phyloP scores from a whole-genome alignment of 1,140 invertebrate genomes.

The Helicoverpa armigera region DNA sequence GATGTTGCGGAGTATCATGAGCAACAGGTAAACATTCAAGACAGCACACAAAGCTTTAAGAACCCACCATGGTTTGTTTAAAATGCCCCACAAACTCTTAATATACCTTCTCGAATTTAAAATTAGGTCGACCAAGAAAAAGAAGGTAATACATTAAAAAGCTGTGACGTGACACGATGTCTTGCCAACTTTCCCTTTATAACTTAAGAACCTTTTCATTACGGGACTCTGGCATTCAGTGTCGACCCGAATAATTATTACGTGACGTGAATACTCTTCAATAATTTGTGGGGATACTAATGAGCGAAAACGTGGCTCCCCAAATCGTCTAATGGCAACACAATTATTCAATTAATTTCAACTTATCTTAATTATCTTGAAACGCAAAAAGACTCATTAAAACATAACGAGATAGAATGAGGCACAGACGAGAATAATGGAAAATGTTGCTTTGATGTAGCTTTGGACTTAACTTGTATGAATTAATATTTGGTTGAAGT shows the following conservation, averaged over 20 bases:
- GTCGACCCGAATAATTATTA: conserved; percentile 56
- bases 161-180: conserved; percentile 27
- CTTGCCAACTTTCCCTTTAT: conserved; percentile 53
- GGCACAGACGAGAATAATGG: background rate
- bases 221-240: conserved; percentile 46
- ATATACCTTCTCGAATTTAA: conserved; percentile 38
- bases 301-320: conserved; percentile 24
- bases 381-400: conserved; percentile 32
- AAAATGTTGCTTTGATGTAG: background rate
- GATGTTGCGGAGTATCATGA: background rate
- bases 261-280: conserved; percentile 54
- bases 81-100: background rate
- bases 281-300: conserved; percentile 51
- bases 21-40: background rate
- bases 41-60: conserved; percentile 2
- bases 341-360: conserved; percentile 42
- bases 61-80: conserved; percentile 13
- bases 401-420: conserved; percentile 25
- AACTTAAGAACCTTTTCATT: conserved; percentile 58
- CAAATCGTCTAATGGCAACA: conserved; percentile 40
- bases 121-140: conserved; percentile 14
- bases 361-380: conserved; percentile 42
- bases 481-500: too few species aligned
- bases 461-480: background rate
- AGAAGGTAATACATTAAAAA: conserved; percentile 45